These are phyloP conservation scores for Phrynosoma blainvillii DNA, from an alignment of 2,113 vertebrate species.

Conservation along the genomic window DNA sequence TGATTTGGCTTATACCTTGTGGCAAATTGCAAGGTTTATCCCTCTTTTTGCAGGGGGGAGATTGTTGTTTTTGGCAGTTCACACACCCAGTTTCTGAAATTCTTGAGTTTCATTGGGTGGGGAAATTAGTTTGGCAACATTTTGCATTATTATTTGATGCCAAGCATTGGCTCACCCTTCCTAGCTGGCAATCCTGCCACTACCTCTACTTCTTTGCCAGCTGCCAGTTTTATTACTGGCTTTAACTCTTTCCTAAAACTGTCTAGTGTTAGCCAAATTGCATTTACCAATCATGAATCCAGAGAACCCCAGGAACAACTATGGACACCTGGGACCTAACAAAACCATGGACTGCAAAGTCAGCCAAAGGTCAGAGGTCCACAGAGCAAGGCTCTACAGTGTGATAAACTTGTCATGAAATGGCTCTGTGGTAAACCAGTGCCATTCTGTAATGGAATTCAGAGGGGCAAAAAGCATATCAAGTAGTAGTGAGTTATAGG, in stretches of 20 bases:
- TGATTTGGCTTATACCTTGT: conserved; percentile 1
- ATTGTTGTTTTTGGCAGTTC: conserved; percentile 10
- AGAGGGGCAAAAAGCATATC: not conserved
- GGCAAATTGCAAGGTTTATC: not conserved
- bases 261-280: not conserved
- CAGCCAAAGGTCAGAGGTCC: not conserved
- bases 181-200: not conserved
- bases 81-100: not conserved
- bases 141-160: not conserved
- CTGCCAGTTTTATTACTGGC: not conserved
- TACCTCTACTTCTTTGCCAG: conserved; percentile 4
- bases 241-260: not conserved
- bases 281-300: not conserved
- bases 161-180: not conserved
- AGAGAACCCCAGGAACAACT: not conserved
- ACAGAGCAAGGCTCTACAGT: not conserved
- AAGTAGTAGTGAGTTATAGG: not conserved
- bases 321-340: not conserved
- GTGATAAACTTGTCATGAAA: not conserved
- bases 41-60: not conserved
- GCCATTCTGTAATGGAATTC: not conserved
- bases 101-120: not conserved
- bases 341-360: not conserved
- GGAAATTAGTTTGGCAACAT: not conserved
- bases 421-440: no score